Conservation (phyloP, 2,113 vertebrate species). For the Colaptes auratus region DNA sequence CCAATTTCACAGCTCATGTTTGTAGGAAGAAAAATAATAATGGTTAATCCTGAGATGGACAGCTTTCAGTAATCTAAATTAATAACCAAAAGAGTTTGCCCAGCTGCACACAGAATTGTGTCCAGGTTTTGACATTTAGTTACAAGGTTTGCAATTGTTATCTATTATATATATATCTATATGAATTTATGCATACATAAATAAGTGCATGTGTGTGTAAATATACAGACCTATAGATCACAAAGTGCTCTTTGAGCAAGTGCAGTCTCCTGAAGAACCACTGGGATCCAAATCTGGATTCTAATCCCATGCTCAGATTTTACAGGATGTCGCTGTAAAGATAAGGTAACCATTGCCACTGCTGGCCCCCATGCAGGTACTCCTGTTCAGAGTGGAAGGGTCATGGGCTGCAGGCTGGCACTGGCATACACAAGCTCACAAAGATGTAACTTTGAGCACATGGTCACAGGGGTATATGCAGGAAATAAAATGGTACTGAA, state of each 20-base stretch:
- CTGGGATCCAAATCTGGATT: background rate
- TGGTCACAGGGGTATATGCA: background rate
- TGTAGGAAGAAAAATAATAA: background rate
- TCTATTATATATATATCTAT: too few species aligned
- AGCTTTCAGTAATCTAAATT: background rate
- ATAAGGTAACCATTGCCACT: background rate
- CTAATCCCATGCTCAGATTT: too few species aligned
- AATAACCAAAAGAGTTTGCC: background rate
- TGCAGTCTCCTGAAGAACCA: background rate
- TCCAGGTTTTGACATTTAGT: background rate
- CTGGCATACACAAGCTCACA: background rate
- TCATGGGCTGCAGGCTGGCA: background rate
- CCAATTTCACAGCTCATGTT: background rate
- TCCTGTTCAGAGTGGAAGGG: background rate
- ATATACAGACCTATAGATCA: fast-evolving
- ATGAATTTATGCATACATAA: background rate
- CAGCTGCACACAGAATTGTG: background rate
- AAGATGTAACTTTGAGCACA: background rate
- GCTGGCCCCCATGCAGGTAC: background rate
- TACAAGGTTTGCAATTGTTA: background rate
- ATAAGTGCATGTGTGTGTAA: background rate
- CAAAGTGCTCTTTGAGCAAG: background rate
- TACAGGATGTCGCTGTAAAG: background rate
- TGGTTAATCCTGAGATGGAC: background rate
- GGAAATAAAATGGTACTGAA: constrained; percentile 29